These are phyloP conservation scores for Poeciliopsis gracilis DNA, from an alignment of 2,797 vertebrate species.

Conservation along the genomic window DNA sequence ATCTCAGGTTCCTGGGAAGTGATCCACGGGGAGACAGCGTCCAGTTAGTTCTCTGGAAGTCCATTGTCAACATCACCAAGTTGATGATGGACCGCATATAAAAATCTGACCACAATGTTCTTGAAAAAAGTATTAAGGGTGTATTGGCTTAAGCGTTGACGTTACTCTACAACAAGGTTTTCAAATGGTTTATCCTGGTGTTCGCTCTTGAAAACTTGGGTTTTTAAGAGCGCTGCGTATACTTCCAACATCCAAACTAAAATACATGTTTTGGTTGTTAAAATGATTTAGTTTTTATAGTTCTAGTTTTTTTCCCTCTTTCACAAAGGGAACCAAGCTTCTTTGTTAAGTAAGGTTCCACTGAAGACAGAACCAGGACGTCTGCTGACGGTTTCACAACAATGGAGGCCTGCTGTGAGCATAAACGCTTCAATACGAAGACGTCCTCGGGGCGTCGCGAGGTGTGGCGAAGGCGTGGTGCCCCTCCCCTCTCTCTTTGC, in stretches of 20 bases:
- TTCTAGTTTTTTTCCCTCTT: not conserved
- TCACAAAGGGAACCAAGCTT: not conserved
- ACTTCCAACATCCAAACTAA: not conserved
- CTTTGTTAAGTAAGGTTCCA: not conserved
- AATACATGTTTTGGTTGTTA: not conserved
- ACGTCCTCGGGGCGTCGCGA: not conserved
- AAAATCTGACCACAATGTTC: not conserved
- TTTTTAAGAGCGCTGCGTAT: not conserved
- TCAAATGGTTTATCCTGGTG: not conserved
- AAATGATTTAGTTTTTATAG: not conserved
- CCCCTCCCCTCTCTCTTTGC: too few relatives aligned
- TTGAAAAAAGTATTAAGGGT: not conserved
- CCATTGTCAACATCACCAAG: not conserved
- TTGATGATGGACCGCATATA: not conserved
- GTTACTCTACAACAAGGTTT: not conserved
- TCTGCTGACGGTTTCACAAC: not conserved
- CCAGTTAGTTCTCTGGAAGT: not conserved
- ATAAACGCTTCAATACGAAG: not conserved
- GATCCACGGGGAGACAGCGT: not conserved
- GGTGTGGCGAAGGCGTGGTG: too few relatives aligned
- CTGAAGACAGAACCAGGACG: not conserved
- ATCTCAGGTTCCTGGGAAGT: not conserved
- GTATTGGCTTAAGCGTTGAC: not conserved
- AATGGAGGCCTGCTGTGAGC: not conserved
- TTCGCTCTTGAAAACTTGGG: not conserved